phyloP scores from a whole-genome alignment of 2,113 vertebrate genomes.

The Myotis yumanensis region DNA sequence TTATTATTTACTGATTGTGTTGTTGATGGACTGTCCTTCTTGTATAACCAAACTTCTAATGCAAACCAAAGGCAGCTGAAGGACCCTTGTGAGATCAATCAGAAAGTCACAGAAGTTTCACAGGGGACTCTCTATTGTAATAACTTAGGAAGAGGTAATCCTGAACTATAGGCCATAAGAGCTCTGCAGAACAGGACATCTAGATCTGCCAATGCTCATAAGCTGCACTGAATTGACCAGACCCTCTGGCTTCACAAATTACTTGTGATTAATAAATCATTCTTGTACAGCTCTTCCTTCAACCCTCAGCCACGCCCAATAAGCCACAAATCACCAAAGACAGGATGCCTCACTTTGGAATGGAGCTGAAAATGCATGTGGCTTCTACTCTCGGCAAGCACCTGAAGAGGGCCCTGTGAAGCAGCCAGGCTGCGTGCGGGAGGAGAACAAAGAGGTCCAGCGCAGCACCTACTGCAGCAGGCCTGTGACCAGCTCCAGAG shows the following conservation, averaged over 20 bases:
- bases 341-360: neutral
- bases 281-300: neutral
- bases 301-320: neutral
- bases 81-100: neutral
- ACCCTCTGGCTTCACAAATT: neutral
- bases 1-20: neutral
- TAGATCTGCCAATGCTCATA: neutral
- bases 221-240: fast-evolving
- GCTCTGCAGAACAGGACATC: neutral
- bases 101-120: neutral
- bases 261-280: neutral
- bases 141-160: neutral
- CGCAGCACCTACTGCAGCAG: fast-evolving
- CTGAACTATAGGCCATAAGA: neutral
- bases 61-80: neutral
- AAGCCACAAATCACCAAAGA: neutral
- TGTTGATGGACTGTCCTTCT: neutral
- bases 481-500: too few relatives aligned
- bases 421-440: neutral
- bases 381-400: neutral
- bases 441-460: neutral
- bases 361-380: neutral
- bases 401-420: neutral
- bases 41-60: neutral
- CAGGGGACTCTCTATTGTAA: neutral